phyloP scores from a whole-genome alignment of 2,888 invertebrate genomes.

The Euzophera pinguis region DNA sequence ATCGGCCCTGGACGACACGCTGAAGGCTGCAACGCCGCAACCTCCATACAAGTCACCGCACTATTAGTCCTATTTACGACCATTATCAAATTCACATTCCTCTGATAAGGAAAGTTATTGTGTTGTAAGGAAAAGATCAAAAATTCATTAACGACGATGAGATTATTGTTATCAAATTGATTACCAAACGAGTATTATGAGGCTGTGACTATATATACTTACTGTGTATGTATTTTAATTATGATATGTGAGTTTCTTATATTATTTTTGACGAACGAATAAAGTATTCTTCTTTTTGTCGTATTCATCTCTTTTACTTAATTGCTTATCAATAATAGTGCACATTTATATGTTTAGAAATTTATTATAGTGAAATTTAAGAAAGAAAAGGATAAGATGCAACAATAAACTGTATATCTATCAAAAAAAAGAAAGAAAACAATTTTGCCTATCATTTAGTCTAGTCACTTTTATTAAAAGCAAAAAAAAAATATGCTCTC shows the following conservation, averaged over 20 bases:
- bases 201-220: background rate
- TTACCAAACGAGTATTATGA: background rate
- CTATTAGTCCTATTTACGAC: background rate
- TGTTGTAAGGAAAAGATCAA: background rate
- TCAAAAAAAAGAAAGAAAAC: too few species aligned
- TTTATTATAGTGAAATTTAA: too few species aligned
- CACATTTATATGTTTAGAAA: too few species aligned
- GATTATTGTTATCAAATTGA: background rate
- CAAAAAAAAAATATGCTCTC: too few species aligned
- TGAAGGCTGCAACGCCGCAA: conserved; percentile 32
- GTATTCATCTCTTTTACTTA: background rate
- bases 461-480: too few species aligned
- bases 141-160: background rate
- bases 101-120: background rate
- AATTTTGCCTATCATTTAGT: too few species aligned
- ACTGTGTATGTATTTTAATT: background rate
- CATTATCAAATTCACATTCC: background rate
- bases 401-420: too few species aligned
- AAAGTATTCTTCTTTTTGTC: too few species aligned
- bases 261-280: background rate
- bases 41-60: background rate
- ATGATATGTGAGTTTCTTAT: background rate
- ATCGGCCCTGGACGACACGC: conserved; percentile 78
- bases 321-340: background rate
- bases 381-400: too few species aligned